These are phyloP conservation scores for Gadopsis bispinosus DNA, from an alignment of 2,797 vertebrate genomes.

Conservation along the genomic window DNA sequence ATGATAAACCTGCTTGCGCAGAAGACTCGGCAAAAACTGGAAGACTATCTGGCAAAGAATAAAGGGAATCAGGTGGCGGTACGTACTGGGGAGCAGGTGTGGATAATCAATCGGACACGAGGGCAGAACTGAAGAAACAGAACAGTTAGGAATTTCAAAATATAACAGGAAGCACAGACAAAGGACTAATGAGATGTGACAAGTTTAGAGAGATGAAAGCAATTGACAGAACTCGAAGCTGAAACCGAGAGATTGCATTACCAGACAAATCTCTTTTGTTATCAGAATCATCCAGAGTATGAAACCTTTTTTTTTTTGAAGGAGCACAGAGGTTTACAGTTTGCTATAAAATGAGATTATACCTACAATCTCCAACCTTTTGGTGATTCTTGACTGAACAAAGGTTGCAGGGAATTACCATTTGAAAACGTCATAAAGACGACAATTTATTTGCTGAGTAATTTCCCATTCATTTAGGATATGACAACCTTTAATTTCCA, in stretches of 20 bases:
- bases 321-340: background rate
- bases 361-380: background rate
- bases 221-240: background rate
- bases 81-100: too few species aligned
- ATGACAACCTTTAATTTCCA: background rate
- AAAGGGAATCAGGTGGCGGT: too few species aligned
- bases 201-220: background rate
- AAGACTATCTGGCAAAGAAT: too few species aligned
- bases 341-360: background rate
- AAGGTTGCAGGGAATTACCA: background rate
- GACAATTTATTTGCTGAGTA: conserved; percentile 2
- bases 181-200: too few species aligned
- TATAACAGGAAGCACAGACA: too few species aligned
- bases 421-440: background rate
- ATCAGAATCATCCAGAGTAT: background rate
- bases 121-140: too few species aligned
- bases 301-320: background rate
- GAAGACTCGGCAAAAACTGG: too few species aligned
- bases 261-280: background rate
- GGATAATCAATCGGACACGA: too few species aligned
- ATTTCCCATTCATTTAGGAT: background rate
- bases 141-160: too few species aligned
- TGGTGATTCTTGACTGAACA: background rate
- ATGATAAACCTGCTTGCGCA: too few species aligned
- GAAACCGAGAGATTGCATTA: background rate